A percentile compares a stretch with the other conserved stretches of the same genome.
Conservation (phyloP, 2,797 vertebrate genomes). For the Pitangus sulphuratus region DNA sequence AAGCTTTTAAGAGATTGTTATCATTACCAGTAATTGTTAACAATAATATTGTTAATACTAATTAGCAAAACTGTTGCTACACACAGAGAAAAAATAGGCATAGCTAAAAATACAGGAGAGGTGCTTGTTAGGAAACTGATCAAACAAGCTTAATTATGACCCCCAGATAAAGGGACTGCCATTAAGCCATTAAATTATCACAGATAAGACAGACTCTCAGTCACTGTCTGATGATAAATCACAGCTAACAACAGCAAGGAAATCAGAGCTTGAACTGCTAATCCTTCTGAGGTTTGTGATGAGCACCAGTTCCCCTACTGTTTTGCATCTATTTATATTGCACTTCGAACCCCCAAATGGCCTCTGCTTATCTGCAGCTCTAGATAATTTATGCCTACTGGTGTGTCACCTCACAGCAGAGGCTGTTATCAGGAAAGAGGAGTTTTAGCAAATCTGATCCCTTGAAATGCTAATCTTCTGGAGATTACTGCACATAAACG, state of each 20-base stretch:
- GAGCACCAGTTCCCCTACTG: constrained; percentile 67
- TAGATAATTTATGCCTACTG: constrained; percentile 79
- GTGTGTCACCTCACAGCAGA: constrained; percentile 73
- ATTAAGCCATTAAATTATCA: constrained; percentile 80
- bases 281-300: constrained; percentile 76
- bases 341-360: constrained; percentile 69
- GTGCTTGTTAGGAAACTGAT: constrained; percentile 75
- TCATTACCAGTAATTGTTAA: constrained; percentile 54
- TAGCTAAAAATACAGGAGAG: constrained; percentile 55
- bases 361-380: constrained; percentile 78
- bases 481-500: constrained; percentile 68
- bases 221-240: constrained; percentile 76
- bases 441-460: constrained; percentile 77
- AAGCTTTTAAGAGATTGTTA: constrained; percentile 41
- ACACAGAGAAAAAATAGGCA: constrained; percentile 21
- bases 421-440: constrained; percentile 71
- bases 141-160: constrained; percentile 80
- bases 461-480: constrained; percentile 77
- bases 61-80: constrained; percentile 48
- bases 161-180: constrained; percentile 74
- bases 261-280: constrained; percentile 74
- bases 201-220: constrained; percentile 69
- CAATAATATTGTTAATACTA: constrained; percentile 65
- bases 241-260: constrained; percentile 67
- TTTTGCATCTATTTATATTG: constrained; percentile 79